phyloP scores from a whole-genome alignment of 2,113 vertebrate species.

The Todiramphus saurophagus region DNA sequence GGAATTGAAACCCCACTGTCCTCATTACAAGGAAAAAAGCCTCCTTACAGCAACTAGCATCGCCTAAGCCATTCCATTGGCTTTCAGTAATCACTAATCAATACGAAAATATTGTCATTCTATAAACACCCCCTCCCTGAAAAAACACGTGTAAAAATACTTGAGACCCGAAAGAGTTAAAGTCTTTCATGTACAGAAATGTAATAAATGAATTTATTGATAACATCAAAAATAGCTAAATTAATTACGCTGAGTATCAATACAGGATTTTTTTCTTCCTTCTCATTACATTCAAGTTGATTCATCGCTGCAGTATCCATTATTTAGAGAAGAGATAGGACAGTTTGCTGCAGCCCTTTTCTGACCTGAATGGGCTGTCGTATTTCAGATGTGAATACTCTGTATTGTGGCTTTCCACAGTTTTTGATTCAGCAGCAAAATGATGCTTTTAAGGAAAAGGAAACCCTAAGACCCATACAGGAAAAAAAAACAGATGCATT shows the following conservation, averaged over 20 bases:
- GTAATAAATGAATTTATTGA: neutral
- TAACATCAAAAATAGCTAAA: neutral
- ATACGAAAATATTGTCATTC: neutral
- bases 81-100: neutral
- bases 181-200: neutral
- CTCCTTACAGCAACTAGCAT: neutral
- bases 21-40: neutral
- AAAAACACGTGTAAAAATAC: neutral
- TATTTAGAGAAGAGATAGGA: neutral
- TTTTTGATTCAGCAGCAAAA: neutral
- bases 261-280: neutral
- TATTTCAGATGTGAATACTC: neutral
- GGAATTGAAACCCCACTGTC: neutral
- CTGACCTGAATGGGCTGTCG: neutral
- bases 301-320: neutral
- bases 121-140: fast-evolving
- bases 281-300: neutral
- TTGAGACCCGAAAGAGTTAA: neutral
- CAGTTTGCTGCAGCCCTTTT: neutral
- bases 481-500: neutral
- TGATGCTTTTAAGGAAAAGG: neutral
- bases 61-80: neutral
- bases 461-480: neutral
- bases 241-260: neutral
- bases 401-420: neutral